Evolutionary conservation across 1,140 invertebrate genomes (phyloP).

Genomic region (Bradysia coprophila): DNA sequence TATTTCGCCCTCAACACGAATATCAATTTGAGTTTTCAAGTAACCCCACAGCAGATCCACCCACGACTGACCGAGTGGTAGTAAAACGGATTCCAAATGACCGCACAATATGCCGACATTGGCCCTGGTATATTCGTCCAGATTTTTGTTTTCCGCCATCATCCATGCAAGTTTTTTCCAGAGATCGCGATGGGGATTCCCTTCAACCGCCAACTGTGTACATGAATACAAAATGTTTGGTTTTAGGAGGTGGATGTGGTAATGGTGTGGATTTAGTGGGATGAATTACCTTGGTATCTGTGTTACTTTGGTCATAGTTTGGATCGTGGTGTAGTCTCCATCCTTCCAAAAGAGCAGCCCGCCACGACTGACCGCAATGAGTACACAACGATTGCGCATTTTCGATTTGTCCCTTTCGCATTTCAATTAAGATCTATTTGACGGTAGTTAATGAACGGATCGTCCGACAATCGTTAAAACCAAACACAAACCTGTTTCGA

Average conservation of each 20-base stretch:
- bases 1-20: conserved; percentile 54
- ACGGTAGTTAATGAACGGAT: neutral
- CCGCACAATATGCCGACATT: conserved; percentile 69
- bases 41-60: conserved; percentile 84
- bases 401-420: conserved; percentile 69
- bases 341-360: conserved; percentile 74
- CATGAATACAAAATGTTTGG: conserved; percentile 13
- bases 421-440: conserved; percentile 45
- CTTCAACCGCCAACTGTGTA: conserved; percentile 43
- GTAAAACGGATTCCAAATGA: conserved; percentile 51
- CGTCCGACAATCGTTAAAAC: too few species aligned
- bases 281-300: neutral
- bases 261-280: conserved; percentile 7
- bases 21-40: conserved; percentile 63
- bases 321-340: conserved; percentile 73
- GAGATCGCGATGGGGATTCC: conserved; percentile 72
- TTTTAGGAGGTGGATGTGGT: conserved; percentile 13
- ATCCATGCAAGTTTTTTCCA: conserved; percentile 78
- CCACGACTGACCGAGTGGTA: conserved; percentile 56
- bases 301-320: conserved; percentile 32
- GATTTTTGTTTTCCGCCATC: conserved; percentile 32
- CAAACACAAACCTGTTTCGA: conserved; percentile 21
- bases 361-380: conserved; percentile 74
- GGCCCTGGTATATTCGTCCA: conserved; percentile 41
- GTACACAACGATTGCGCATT: conserved; percentile 69